Evolutionary conservation across 2,797 vertebrate species (phyloP).

Genomic region (Phyllotis vaccarum): DNA sequence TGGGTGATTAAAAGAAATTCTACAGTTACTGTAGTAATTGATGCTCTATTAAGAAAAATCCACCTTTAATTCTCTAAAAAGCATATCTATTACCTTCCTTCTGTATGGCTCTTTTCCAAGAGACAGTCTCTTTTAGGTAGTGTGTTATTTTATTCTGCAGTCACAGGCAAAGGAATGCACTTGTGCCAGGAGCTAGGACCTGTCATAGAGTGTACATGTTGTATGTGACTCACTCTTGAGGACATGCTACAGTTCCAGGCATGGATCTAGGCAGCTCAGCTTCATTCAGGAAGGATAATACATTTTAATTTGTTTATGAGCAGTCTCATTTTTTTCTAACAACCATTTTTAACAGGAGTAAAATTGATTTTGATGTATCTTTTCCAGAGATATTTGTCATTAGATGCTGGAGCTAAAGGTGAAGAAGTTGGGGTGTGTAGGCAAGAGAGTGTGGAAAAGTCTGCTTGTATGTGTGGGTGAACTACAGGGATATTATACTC

Average conservation of each 20-base stretch:
- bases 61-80: conserved; percentile 13
- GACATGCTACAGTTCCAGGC: accelerated
- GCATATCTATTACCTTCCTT: background rate
- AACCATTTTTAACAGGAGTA: background rate
- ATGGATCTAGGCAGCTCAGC: background rate
- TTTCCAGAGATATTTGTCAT: background rate
- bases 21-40: conserved; percentile 31
- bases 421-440: background rate
- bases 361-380: background rate
- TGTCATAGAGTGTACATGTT: background rate
- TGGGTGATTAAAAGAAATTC: background rate
- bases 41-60: conserved; percentile 37
- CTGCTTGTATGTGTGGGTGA: background rate
- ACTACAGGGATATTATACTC: background rate
- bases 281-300: background rate
- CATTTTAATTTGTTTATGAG: conserved; percentile 23
- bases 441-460: background rate
- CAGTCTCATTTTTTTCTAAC: background rate
- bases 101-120: background rate
- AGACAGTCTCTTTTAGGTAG: conserved; percentile 45
- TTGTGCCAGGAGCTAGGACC: background rate
- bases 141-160: background rate
- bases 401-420: background rate
- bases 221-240: background rate
- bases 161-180: background rate